Evolutionary conservation across 2,888 invertebrate species (phyloP).

Genomic region (Chamaedrilus cognettii): DNA sequence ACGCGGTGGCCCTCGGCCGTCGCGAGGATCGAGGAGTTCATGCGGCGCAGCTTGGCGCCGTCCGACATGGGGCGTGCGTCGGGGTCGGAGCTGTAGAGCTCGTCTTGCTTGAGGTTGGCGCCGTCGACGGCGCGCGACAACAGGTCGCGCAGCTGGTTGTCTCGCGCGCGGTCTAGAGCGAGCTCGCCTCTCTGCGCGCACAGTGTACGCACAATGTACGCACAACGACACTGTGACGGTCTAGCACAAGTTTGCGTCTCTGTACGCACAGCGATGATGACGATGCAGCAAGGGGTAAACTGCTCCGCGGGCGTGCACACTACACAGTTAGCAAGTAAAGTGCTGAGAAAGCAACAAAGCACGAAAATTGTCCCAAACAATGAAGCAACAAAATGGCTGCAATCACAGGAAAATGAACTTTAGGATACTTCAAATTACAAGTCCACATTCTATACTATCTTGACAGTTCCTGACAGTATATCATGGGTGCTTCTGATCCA

Average conservation of each 20-base stretch:
- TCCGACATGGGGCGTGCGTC: constrained; percentile 3
- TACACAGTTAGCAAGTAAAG: no score
- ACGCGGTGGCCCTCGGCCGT: constrained; percentile 14
- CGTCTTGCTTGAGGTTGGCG: constrained; percentile 14
- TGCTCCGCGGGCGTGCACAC: no score
- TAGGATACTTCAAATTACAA: no score
- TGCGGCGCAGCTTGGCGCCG: neutral
- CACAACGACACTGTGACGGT: neutral
- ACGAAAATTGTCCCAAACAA: no score
- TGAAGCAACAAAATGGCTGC: no score
- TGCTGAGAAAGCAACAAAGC: no score
- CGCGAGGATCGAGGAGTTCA: constrained; percentile 12
- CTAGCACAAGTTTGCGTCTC: no score
- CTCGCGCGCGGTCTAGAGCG: constrained; percentile 32
- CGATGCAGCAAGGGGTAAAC: neutral
- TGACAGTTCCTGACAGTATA: no score
- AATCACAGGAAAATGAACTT: no score
- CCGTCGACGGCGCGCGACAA: constrained; percentile 24
- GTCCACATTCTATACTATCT: no score
- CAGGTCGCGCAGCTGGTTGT: constrained; percentile 30
- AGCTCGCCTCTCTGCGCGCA: constrained; percentile 34
- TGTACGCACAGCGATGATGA: no score
- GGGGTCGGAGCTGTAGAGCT: constrained; percentile 7
- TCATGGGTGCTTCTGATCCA: no score
- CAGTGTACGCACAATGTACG: neutral